Evolutionary conservation across 2,888 invertebrate genomes (phyloP), one percentile per base, ranked within the genome.

Genomic region (Acanthosoma haemorrhoidale): DNA sequence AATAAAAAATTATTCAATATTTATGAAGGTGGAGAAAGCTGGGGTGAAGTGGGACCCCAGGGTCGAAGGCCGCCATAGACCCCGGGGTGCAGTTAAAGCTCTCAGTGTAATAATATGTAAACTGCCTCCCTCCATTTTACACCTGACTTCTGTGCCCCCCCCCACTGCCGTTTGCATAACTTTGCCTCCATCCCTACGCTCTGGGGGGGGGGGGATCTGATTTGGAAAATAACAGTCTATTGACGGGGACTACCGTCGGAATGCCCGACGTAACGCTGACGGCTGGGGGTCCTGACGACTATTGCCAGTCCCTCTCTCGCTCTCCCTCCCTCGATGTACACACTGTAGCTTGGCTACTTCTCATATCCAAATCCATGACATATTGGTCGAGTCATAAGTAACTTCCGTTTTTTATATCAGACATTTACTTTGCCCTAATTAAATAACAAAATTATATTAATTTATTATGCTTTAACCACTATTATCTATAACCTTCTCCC

Each of bases 61-160:
- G 6, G 41, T 16, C 13, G 41, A 41, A 15, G 59, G 31, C 13
- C 1, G 18, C 3, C 2, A 5, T 9, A 1, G 32, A 4, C 32
- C 29, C 60, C 9, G 15, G 32, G 34, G 32, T 60, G 60, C 60
- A 60, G 18, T 60, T 6, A 34, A 9, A 31, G 32, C 60, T 31
- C 60, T 60, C 34, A 4, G 60, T 36, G 11, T 60, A 60, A 60
- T 60, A 36, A 60, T 60, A 60, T 60, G 60, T 60, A 60, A 60
- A 60, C 60, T 60, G 60, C 60, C 34, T 18, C 16, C 60, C 13
- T 29, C 34, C 34, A 60, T 60, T 60, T 60, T 32, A 34, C 60
- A 60, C 60, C 60, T 60, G 60, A 60, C 60, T 60, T 60, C 36
- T 18, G 36, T 59, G 31, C 16, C 16, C 39, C 18, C 18, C 43